phyloP scores from a whole-genome alignment of 2,888 invertebrate genomes.

The Chrysina gloriosa region DNA sequence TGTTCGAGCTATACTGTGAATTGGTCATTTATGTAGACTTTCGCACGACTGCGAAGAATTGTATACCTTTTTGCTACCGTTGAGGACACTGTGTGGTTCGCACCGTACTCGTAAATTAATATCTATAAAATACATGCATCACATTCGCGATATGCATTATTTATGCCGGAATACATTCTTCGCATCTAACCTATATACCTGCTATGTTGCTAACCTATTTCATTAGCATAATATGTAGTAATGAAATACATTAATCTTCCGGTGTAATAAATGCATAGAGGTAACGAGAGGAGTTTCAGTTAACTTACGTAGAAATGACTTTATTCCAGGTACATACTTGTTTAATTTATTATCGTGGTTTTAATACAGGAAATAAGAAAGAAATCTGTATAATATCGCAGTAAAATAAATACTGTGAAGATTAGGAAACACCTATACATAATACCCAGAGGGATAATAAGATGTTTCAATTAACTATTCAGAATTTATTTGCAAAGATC shows the following conservation, averaged over 20 bases:
- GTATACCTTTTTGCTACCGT: neutral
- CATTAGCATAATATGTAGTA: conserved; percentile 9
- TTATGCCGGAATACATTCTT: conserved; percentile 6
- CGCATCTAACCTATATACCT: neutral
- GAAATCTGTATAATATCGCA: neutral
- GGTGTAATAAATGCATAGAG: neutral
- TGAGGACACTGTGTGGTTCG: neutral
- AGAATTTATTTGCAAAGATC: too few relatives aligned
- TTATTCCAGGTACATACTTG: too few relatives aligned
- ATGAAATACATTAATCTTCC: conserved; percentile 11
- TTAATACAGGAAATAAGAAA: neutral
- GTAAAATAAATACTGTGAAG: too few relatives aligned
- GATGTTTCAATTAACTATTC: too few relatives aligned
- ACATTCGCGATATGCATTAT: conserved; percentile 6
- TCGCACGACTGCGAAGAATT: neutral
- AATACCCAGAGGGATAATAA: too few relatives aligned
- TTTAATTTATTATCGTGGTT: too few relatives aligned
- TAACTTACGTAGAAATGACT: too few relatives aligned
- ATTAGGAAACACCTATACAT: too few relatives aligned
- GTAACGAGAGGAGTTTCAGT: too few relatives aligned
- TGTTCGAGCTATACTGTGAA: neutral
- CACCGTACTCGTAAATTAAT: conserved; percentile 3
- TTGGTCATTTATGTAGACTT: conserved; percentile 18
- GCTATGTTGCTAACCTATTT: neutral
- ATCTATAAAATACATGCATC: conserved; percentile 8